A percentile compares a stretch with the other conserved stretches of the same genome.
Evolutionary conservation across 2,888 invertebrate species (phyloP).

Genomic region (Arrhopalites spinosus): DNA sequence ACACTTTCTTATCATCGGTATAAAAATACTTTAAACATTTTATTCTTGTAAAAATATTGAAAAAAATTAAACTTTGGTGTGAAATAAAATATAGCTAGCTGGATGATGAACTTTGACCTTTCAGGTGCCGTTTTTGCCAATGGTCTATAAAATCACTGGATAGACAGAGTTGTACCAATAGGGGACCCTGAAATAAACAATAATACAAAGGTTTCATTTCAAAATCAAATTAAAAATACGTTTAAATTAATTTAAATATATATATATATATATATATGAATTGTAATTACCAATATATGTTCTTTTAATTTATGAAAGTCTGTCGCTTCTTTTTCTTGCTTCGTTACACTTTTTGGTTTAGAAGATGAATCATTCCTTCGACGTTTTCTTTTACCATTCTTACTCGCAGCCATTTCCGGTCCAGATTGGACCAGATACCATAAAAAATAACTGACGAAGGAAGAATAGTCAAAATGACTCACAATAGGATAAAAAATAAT

Average conservation of each 20-base stretch:
- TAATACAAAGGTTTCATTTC: neutral
- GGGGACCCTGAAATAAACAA: neutral
- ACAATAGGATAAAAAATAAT: too few relatives aligned
- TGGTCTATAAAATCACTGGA: too few relatives aligned
- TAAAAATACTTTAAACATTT: too few relatives aligned
- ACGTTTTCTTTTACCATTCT: neutral
- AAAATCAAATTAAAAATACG: neutral
- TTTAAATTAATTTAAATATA: neutral
- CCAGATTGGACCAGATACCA: too few relatives aligned
- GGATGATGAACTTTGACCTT: too few relatives aligned
- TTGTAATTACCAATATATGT: neutral
- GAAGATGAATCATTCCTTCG: neutral
- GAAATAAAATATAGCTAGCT: too few relatives aligned
- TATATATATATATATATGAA: neutral
- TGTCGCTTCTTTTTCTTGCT: neutral
- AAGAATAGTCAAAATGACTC: too few relatives aligned
- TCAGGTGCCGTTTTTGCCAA: too few relatives aligned
- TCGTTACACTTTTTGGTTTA: neutral
- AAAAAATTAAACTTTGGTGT: too few relatives aligned
- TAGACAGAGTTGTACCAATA: neutral
- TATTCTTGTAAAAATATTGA: too few relatives aligned
- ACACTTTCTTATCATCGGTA: too few relatives aligned
- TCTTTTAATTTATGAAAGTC: neutral
- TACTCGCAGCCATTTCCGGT: neutral
- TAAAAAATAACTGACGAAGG: too few relatives aligned